Evolutionary conservation across 2,113 vertebrate species (phyloP).

Genomic region (Gymnobelideus leadbeateri): DNA sequence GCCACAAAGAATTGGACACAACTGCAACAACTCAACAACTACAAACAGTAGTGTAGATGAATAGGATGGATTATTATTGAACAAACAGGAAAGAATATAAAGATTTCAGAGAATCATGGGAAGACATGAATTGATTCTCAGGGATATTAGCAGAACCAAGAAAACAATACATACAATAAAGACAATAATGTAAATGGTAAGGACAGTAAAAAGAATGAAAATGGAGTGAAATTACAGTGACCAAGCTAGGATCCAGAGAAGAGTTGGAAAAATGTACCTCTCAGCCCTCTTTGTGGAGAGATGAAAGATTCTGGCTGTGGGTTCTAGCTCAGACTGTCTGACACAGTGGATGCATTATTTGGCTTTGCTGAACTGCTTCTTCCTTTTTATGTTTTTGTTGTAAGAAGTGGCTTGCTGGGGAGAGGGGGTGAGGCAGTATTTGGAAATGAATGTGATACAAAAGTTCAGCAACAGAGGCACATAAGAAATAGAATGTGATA

Average conservation of each 20-base stretch:
- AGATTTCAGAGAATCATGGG: background rate
- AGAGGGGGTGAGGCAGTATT: background rate
- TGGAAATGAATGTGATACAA: background rate
- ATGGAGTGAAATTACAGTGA: background rate
- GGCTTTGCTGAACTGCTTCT: background rate
- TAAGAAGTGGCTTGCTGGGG: background rate
- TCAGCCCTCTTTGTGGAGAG: background rate
- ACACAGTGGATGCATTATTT: background rate
- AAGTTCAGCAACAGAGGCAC: background rate
- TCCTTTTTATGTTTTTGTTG: background rate
- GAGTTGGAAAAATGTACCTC: background rate
- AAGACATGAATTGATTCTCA: background rate
- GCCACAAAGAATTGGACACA: background rate
- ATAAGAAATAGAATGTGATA: background rate
- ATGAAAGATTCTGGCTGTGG: background rate
- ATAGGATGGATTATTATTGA: background rate
- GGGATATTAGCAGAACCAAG: background rate
- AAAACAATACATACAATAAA: background rate
- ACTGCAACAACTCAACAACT: background rate
- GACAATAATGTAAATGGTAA: background rate
- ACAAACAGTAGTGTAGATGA: background rate
- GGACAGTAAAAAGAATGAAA: background rate
- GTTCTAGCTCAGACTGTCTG: background rate
- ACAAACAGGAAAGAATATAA: background rate
- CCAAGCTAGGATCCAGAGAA: background rate